Conservation (phyloP, 2,888 invertebrate genomes). For the Hypena proboscidalis region DNA sequence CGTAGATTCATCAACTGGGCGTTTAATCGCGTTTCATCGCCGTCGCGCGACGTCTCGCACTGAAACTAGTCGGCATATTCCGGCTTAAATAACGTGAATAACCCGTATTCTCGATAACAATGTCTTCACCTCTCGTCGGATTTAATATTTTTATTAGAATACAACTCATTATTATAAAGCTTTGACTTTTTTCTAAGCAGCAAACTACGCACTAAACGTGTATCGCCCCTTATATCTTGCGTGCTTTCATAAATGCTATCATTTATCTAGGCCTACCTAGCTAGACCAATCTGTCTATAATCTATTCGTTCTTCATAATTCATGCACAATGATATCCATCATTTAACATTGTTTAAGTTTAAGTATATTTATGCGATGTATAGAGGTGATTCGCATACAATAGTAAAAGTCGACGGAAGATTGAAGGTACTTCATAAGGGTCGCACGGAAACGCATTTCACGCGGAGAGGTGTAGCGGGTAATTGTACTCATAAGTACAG, state of each 20-base stretch:
- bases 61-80: too few species aligned
- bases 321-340: constrained; percentile 27
- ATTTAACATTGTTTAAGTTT: constrained; percentile 30
- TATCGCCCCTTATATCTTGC: not conserved
- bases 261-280: not conserved
- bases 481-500: constrained; percentile 47
- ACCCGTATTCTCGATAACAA: too few species aligned
- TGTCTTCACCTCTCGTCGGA: too few species aligned
- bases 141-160: too few species aligned
- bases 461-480: constrained; percentile 45
- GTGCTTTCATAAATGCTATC: not conserved
- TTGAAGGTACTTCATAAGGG: constrained; percentile 50
- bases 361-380: constrained; percentile 38
- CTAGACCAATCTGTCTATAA: too few species aligned
- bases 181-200: too few species aligned
- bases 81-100: too few species aligned
- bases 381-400: constrained; percentile 38
- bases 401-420: constrained; percentile 46
- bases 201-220: too few species aligned
- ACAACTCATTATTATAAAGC: too few species aligned
- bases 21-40: too few species aligned
- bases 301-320: constrained; percentile 5
- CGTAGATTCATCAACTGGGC: too few species aligned
- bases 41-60: too few species aligned
- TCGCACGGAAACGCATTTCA: constrained; percentile 58